Conservation (phyloP, 2,797 vertebrate genomes). For the Etheostoma nigrum region DNA sequence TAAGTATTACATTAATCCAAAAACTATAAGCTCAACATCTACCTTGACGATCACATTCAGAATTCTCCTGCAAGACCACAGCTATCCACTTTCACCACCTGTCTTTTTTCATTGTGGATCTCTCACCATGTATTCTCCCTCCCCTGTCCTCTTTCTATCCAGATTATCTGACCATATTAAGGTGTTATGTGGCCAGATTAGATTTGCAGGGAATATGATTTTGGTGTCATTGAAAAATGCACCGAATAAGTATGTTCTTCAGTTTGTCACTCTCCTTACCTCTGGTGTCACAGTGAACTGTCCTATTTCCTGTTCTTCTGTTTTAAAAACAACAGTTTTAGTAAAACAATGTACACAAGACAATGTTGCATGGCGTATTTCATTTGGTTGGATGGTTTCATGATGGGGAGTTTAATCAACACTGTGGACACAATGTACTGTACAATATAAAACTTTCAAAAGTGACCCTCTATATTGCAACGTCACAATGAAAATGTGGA, state of each 20-base stretch:
- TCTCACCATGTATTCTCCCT: slow-evolving; percentile 26
- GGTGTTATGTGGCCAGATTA: slow-evolving; percentile 77
- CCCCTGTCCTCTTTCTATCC: slow-evolving; percentile 52
- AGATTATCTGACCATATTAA: slow-evolving; percentile 80
- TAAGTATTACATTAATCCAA: not conserved
- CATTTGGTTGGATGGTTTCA: not conserved
- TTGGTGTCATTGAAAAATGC: slow-evolving; percentile 71
- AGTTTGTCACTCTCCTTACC: slow-evolving; percentile 23
- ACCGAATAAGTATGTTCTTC: slow-evolving; percentile 44
- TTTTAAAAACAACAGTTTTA: slow-evolving; percentile 6
- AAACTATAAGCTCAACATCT: slow-evolving; percentile 5
- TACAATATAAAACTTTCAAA: slow-evolving; percentile 33
- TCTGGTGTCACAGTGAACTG: not conserved
- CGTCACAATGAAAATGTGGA: slow-evolving; percentile 67
- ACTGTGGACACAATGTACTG: slow-evolving; percentile 27
- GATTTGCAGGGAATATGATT: slow-evolving; percentile 70
- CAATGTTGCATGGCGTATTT: not conserved
- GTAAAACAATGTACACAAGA: slow-evolving; percentile 7
- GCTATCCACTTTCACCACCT: slow-evolving; percentile 24
- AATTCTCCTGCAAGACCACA: not conserved
- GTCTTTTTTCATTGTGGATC: slow-evolving; percentile 10
- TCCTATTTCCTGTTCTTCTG: slow-evolving; percentile 16
- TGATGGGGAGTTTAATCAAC: slow-evolving; percentile 15
- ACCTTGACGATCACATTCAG: slow-evolving; percentile 3
- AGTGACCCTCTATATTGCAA: slow-evolving; percentile 33